Evolutionary conservation across 1,140 invertebrate species (phyloP), one percentile per base, ranked within the genome.

Genomic region (Augochlora pura): DNA sequence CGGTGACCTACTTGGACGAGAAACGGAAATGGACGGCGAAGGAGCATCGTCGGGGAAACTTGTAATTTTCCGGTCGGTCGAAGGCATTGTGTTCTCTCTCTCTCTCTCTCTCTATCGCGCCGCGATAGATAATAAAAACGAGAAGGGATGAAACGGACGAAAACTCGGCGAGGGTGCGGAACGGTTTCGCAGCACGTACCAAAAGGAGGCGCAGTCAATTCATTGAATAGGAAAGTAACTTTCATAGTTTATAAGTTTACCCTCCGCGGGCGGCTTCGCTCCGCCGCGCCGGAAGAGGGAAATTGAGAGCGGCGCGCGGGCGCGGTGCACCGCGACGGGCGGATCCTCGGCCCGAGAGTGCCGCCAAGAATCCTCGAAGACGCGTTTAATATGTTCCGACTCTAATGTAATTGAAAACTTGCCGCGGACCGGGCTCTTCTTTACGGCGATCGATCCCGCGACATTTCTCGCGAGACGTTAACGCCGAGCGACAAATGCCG

Each of bases 361-460:
- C 38, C 39, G 57, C 8, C 25, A 62, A 67, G 71, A 65, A 52
- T 78, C 76, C 46, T 42, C 72, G 80, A 83, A 80, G 84, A 76
- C 69, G 74, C 67, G 80, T 77, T 86, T 85, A 86, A 81, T 78
- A 78, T 81, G 84, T 54, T 65, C 75, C 16, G 67, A 27, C 71
- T 77, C 84, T 86, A 83, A 86, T 86, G 85, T 83, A 86, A 86
- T 86, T 86, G 85, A 86, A 86, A 86, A 86, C 62, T 86, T 86
- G 63, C 23, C 5, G 9, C 18, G 27, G 27, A 67, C 75, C 72
- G 52, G 66, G 57, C 52, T 6, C 38, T 42, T 76, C 71, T 71
- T 77, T 77, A 46, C 10, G 46, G 25, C 67, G 68, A 27, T 72
- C 83, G 78, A 85, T 84, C 78, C 78, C 81, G 64, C 68, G 69